Evolutionary conservation across 2,797 vertebrate species (phyloP).

Genomic region (Myoxocephalus aenaeus): DNA sequence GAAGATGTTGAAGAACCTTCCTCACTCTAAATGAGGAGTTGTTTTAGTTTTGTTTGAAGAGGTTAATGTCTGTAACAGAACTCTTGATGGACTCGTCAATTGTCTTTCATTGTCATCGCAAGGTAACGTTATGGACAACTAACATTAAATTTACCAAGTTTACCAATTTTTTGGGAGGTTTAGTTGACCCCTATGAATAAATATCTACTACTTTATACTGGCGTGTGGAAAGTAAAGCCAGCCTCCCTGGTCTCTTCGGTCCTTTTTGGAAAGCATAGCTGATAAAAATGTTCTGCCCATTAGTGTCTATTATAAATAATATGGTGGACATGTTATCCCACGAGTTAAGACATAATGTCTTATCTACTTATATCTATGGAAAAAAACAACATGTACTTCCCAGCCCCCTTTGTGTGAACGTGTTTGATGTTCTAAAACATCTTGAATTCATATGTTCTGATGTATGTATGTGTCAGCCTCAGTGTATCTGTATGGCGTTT

Average conservation of each 20-base stretch:
- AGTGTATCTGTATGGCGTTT: constrained; percentile 26
- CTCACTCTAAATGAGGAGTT: neutral
- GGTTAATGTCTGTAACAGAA: no score
- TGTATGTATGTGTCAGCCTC: constrained; percentile 24
- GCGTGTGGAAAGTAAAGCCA: no score
- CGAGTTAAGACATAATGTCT: neutral
- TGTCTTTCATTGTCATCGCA: no score
- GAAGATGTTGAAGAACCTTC: neutral
- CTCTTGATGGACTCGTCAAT: no score
- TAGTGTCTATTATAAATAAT: neutral
- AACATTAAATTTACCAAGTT: no score
- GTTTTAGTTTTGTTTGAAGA: no score
- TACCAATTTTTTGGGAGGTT: neutral
- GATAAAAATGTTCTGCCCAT: neutral
- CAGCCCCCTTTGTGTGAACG: neutral
- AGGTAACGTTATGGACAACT: no score
- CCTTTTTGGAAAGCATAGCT: neutral
- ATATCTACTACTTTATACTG: neutral
- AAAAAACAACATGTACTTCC: neutral
- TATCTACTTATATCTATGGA: neutral
- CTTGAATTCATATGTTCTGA: constrained; percentile 8
- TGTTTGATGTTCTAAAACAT: constrained; percentile 9
- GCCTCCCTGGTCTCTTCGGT: neutral
- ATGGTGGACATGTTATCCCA: neutral
- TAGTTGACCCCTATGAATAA: neutral